phyloP scores from a whole-genome alignment of 2,797 vertebrate genomes.

The Pangasius sanitwongsei region DNA sequence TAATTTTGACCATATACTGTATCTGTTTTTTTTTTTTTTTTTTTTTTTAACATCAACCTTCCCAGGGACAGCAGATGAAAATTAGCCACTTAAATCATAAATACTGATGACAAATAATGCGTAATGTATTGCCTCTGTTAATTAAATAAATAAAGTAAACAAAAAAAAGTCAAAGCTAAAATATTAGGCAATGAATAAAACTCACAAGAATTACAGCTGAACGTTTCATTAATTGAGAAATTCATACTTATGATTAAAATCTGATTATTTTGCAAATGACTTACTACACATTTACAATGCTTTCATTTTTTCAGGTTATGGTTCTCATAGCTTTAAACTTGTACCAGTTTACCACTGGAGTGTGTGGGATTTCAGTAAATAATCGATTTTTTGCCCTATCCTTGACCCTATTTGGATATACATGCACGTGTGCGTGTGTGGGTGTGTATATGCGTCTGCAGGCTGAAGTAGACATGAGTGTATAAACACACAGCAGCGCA shows the following conservation, averaged over 20 bases:
- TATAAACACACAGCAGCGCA: conserved; percentile 48
- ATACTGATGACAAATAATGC: not conserved
- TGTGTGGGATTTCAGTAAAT: not conserved
- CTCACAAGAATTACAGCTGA: not conserved
- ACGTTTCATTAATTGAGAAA: not conserved
- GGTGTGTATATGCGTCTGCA: not conserved
- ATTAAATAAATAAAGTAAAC: not conserved
- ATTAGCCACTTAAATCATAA: not conserved
- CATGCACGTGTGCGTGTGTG: not conserved
- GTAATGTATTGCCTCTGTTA: not conserved
- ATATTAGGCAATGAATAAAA: not conserved
- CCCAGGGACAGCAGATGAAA: not conserved
- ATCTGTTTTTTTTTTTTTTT: not conserved
- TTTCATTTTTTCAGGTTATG: not conserved
- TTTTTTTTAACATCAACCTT: not conserved
- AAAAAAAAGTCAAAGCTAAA: not conserved
- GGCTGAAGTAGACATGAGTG: not conserved
- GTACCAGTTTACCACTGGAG: not conserved
- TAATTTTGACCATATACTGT: not conserved
- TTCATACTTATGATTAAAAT: not conserved
- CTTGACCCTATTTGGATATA: not conserved
- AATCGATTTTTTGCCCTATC: not conserved
- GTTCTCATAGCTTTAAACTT: not conserved
- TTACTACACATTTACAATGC: too few relatives aligned
- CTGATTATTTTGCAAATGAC: not conserved